Evolutionary conservation across 2,797 vertebrate genomes (phyloP).

Genomic region (Neopelma chrysocephalum): DNA sequence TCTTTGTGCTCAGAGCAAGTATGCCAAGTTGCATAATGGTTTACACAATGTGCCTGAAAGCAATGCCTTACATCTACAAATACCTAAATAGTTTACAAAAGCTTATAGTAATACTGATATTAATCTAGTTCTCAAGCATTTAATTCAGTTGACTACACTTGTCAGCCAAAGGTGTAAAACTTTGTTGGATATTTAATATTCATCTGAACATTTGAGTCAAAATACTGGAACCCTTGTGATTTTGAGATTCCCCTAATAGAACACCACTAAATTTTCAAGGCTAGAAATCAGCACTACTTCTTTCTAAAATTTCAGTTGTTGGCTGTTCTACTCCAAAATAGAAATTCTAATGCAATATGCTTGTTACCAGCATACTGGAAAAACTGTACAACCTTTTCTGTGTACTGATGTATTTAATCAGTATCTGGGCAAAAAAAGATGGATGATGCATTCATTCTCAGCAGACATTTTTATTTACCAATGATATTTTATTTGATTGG

Average conservation of each 20-base stretch:
- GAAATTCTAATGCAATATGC: neutral
- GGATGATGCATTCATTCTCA: neutral
- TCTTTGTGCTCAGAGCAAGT: neutral
- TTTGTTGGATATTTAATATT: neutral
- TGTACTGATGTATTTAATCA: neutral
- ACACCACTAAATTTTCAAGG: neutral
- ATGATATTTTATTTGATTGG: neutral
- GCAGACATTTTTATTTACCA: neutral
- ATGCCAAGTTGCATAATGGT: neutral
- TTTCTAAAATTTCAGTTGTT: neutral
- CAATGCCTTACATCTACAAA: neutral
- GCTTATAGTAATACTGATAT: neutral
- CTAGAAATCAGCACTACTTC: neutral
- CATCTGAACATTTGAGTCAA: neutral
- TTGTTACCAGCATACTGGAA: neutral
- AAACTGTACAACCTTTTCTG: neutral
- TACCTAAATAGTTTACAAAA: neutral
- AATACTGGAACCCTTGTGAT: neutral
- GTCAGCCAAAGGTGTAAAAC: neutral
- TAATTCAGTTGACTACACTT: neutral
- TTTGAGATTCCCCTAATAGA: neutral
- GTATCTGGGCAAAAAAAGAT: neutral
- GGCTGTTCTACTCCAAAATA: neutral
- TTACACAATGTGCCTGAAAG: neutral
- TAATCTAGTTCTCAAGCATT: neutral